Percentiles rank a stretch among this genome's conserved stretches.
These are phyloP conservation scores for Nyctereutes procyonoides DNA, from an alignment of 2,113 vertebrate genomes.

Conservation along the genomic window DNA sequence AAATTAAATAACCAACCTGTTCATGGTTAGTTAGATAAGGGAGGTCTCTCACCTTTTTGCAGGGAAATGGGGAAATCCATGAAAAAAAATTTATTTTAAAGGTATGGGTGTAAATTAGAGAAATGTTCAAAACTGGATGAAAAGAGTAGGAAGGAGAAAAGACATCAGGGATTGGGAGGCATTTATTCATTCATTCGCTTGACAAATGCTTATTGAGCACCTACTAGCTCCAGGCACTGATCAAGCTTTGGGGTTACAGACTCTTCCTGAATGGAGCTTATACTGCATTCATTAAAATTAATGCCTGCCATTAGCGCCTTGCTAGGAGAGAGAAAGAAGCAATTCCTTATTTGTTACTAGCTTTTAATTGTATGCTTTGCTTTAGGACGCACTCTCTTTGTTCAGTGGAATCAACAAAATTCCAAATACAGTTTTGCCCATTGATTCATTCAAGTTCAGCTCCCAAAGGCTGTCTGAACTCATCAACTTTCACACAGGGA, in stretches of 20 bases:
- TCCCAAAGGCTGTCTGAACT: not conserved
- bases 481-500: not conserved
- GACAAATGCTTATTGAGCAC: not conserved
- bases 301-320: not conserved
- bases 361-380: not conserved
- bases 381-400: not conserved
- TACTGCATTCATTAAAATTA: not conserved
- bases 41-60: not conserved
- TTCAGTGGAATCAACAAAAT: not conserved
- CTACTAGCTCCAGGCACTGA: not conserved
- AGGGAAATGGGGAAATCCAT: not conserved
- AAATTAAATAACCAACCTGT: not conserved
- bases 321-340: not conserved
- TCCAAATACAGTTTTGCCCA: not conserved
- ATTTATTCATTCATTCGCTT: constrained; percentile 5
- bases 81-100: not conserved
- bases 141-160: not conserved
- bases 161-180: too few relatives aligned
- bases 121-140: not conserved
- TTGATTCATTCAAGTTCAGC: constrained; percentile 5
- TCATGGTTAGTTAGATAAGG: not conserved
- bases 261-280: not conserved
- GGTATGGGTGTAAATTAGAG: not conserved
- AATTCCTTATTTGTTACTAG: not conserved
- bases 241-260: not conserved